These are phyloP conservation scores for Monopis laevigella DNA, from an alignment of 2,888 invertebrate species.

Conservation along the genomic window DNA sequence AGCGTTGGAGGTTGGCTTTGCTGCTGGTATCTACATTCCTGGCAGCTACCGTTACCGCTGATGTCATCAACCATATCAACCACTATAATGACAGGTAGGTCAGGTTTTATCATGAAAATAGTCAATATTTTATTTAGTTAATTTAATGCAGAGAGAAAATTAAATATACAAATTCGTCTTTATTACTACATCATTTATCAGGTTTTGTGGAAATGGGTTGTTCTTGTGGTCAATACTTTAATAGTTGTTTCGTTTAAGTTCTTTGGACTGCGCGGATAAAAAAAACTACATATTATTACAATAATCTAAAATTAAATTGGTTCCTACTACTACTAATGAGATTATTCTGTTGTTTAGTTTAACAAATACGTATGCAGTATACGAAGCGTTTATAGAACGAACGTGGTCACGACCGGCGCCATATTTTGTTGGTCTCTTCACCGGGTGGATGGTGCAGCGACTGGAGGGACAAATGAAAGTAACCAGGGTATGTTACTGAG, in stretches of 20 bases:
- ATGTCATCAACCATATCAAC: conserved; percentile 41
- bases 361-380: conserved; percentile 29
- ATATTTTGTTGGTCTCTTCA: conserved; percentile 76
- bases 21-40: conserved; percentile 41
- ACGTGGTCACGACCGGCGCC: conserved; percentile 79
- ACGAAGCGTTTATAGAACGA: conserved; percentile 74
- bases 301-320: no score
- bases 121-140: no score
- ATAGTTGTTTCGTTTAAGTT: no score
- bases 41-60: conserved; percentile 48
- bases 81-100: conserved; percentile 26
- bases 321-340: no score
- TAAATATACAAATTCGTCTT: no score
- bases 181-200: no score
- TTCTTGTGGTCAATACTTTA: no score
- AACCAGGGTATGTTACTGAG: conserved; percentile 36
- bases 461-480: conserved; percentile 59
- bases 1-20: conserved; percentile 44
- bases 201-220: no score
- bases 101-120: not conserved
- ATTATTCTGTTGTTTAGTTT: no score
- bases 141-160: no score
- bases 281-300: no score
- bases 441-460: conserved; percentile 77
- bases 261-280: no score